These are phyloP conservation scores for Drosophila peninsularis DNA, from an alignment of 2,888 invertebrate genomes.

Conservation along the genomic window DNA sequence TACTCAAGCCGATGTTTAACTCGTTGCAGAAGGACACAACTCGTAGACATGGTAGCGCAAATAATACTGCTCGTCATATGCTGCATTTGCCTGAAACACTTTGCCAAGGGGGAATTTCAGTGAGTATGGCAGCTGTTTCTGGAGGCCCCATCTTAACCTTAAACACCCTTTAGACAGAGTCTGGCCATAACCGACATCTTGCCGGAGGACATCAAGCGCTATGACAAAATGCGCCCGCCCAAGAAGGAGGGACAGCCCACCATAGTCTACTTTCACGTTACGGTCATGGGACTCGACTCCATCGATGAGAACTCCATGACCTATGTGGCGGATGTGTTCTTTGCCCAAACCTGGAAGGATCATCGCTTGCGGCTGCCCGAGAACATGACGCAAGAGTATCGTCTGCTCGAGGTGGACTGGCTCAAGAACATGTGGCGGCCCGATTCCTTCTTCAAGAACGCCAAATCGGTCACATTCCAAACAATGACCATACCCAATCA, in stretches of 20 bases:
- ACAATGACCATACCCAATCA: slow-evolving; percentile 98
- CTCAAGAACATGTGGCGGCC: slow-evolving; percentile 97
- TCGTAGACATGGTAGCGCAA: slow-evolving; percentile 81
- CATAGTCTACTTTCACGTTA: slow-evolving; percentile 95
- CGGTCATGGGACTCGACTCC: slow-evolving; percentile 97
- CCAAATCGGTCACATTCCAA: slow-evolving; percentile 96
- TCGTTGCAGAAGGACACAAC: slow-evolving; percentile 21
- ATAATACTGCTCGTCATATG: slow-evolving; percentile 82
- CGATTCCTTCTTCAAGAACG: slow-evolving; percentile 97
- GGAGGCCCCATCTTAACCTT: background rate
- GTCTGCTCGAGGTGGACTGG: slow-evolving; percentile 94
- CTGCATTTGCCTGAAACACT: slow-evolving; percentile 82
- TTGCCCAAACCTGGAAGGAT: slow-evolving; percentile 97
- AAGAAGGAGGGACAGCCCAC: slow-evolving; percentile 95
- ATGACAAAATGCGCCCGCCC: slow-evolving; percentile 97
- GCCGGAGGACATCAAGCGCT: slow-evolving; percentile 93
- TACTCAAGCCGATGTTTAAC: slow-evolving; percentile 28
- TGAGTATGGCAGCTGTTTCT: slow-evolving; percentile 61
- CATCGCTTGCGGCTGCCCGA: slow-evolving; percentile 93
- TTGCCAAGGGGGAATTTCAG: slow-evolving; percentile 83
- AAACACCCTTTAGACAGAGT: slow-evolving; percentile 85
- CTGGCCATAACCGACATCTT: slow-evolving; percentile 93
- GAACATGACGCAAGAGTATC: slow-evolving; percentile 96
- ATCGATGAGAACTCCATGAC: slow-evolving; percentile 98
- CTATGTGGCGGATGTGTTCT: slow-evolving; percentile 95